Evolutionary conservation across 1,140 invertebrate species (phyloP).

Genomic region (Pemphigus obesinymphae): DNA sequence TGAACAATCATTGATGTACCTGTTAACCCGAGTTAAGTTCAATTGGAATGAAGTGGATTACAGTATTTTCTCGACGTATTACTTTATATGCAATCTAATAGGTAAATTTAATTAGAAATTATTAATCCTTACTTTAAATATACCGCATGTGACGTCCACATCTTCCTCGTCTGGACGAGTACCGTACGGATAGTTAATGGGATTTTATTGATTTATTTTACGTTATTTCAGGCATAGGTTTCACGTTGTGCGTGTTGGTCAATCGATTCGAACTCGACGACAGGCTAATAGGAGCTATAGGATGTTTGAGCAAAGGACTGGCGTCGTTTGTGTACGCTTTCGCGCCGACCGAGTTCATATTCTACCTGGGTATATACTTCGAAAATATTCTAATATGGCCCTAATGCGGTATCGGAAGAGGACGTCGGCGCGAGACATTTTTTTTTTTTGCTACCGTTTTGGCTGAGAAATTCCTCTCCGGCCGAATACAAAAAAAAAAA

Average conservation of each 20-base stretch:
- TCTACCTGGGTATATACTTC: background rate
- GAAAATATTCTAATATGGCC: too few relatives aligned
- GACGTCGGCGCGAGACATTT: too few relatives aligned
- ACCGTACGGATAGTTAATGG: too few relatives aligned
- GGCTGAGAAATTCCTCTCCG: too few relatives aligned
- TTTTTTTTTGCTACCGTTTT: too few relatives aligned
- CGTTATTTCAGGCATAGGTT: constrained; percentile 45
- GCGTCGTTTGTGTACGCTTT: background rate
- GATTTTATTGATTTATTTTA: too few relatives aligned
- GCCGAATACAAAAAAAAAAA: too few relatives aligned
- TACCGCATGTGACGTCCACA: too few relatives aligned
- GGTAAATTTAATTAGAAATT: constrained; percentile 58
- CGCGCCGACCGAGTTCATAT: background rate
- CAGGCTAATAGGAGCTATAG: background rate
- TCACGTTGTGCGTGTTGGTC: background rate
- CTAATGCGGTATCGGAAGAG: too few relatives aligned
- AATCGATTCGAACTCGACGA: background rate
- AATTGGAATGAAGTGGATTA: constrained; percentile 81
- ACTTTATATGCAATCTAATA: constrained; percentile 71
- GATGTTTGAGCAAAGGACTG: constrained; percentile 18
- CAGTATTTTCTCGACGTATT: constrained; percentile 76
- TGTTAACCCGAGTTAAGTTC: constrained; percentile 73
- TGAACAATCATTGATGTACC: constrained; percentile 74
- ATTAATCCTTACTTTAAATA: too few relatives aligned
- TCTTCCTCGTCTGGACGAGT: too few relatives aligned